Evolutionary conservation across 2,797 vertebrate genomes (phyloP).

Genomic region (Sebastes wilsoni): DNA sequence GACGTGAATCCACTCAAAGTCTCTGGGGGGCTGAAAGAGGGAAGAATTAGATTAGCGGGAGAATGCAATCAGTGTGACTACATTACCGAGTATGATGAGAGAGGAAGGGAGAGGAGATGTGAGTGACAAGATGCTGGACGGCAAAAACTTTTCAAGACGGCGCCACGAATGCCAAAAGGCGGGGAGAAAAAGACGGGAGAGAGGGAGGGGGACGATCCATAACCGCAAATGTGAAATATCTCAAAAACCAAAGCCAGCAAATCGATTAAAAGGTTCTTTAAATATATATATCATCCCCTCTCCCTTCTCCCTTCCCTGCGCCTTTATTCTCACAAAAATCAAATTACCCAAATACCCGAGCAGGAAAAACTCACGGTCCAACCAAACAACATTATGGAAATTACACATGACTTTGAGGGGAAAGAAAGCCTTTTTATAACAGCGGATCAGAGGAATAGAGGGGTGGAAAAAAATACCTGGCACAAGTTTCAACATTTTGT

Average conservation of each 20-base stretch:
- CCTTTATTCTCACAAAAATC: conserved; percentile 43
- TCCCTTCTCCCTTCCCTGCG: conserved; percentile 1
- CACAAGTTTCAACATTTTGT: conserved; percentile 34
- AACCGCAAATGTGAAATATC: conserved; percentile 65
- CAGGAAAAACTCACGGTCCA: conserved; percentile 38
- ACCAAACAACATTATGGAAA: conserved; percentile 62
- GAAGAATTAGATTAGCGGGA: conserved; percentile 76
- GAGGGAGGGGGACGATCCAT: conserved; percentile 18
- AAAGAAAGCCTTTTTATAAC: conserved; percentile 31
- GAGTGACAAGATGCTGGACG: conserved; percentile 67
- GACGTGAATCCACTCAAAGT: conserved; percentile 66
- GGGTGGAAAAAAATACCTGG: background rate
- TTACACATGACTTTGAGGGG: conserved; percentile 54
- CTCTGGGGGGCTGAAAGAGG: conserved; percentile 58
- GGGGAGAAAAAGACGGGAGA: background rate
- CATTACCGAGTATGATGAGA: conserved; percentile 70
- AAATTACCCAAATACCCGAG: conserved; percentile 54
- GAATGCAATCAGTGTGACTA: conserved; percentile 78
- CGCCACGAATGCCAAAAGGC: conserved; percentile 22
- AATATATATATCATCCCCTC: conserved; percentile 39
- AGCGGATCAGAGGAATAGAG: conserved; percentile 5
- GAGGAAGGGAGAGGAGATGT: conserved; percentile 46
- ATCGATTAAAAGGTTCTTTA: conserved; percentile 67
- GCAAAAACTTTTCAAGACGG: conserved; percentile 59
- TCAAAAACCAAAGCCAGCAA: conserved; percentile 57